Evolutionary conservation across 2,797 vertebrate species (phyloP), one percentile per base, ranked within the genome.

Genomic region (Tamandua tetradactyla): DNA sequence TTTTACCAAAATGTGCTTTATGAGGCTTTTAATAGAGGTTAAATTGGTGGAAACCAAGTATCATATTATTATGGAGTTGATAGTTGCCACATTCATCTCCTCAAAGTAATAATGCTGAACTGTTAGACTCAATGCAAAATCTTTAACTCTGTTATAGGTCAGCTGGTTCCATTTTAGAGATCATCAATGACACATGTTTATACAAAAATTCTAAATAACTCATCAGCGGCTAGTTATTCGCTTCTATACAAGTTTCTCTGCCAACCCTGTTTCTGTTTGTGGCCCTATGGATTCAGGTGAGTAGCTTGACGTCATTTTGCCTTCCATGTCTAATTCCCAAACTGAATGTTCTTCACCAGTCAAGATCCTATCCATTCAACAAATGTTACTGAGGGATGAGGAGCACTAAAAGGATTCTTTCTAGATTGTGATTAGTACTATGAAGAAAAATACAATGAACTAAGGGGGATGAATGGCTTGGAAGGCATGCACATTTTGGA

Each of bases 1-100:
- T 96, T 93, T 96, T 96, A 97, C 92, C 97, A 97, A 96, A 97
- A 97, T 96, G 95, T 97, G 93, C 94, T 97, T 97, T 97, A 96
- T 97, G 96, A 96, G 90, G 94, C 96, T 96, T 97, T 97, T 96
- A 97, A 97, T 97, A 96, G 96, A 95, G 94, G 96, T 92, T 97
- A 97, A 97, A 97, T 97, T 95, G 96, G 96, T 97, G 78, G 96
- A 95, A 96, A 95, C 92, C 94, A 93, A 95, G 87, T 97, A 97
- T 95, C 95, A 91, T 94, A 95, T 96, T 96, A 92, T 96, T 96
- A 90, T 59, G 47, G 64, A 93, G 96, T 96, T 93, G 87, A 96
- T 91, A 93, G 96, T 95, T 97, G 94, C 92, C 95, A 88, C 95
- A 96, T 96, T 90, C 92, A 95, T 96, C 84, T 96, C 78, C 37